These are phyloP conservation scores for Congeria kusceri DNA, from an alignment of 2,888 invertebrate genomes.

Conservation along the genomic window DNA sequence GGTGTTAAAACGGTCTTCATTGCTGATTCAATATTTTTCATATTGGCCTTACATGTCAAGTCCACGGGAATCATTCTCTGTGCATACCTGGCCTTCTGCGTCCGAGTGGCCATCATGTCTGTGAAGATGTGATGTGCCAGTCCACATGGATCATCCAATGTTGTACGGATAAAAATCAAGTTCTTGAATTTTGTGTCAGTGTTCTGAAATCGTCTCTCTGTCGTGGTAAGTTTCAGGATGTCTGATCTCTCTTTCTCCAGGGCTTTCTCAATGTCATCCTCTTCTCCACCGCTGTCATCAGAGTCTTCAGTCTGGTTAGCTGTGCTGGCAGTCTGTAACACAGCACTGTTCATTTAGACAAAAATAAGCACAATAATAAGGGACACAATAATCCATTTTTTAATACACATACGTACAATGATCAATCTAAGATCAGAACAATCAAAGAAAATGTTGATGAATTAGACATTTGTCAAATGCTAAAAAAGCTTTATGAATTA, in stretches of 20 bases:
- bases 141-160: conserved; percentile 90
- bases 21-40: conserved; percentile 90
- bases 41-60: conserved; percentile 91
- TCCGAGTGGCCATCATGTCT: conserved; percentile 88
- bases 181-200: conserved; percentile 94
- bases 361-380: neutral
- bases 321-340: conserved; percentile 3
- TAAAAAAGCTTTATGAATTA: too few species aligned
- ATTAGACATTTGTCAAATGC: too few species aligned
- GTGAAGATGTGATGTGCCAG: conserved; percentile 90
- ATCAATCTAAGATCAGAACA: too few species aligned
- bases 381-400: too few species aligned
- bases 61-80: conserved; percentile 93
- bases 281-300: conserved; percentile 87
- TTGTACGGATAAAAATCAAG: conserved; percentile 94
- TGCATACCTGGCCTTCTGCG: conserved; percentile 91
- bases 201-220: conserved; percentile 86
- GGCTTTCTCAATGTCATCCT: conserved; percentile 84
- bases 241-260: conserved; percentile 81
- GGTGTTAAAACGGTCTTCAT: conserved; percentile 89
- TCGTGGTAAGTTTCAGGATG: conserved; percentile 66
- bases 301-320: conserved; percentile 83
- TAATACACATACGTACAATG: too few species aligned
- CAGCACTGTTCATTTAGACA: neutral
- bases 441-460: too few species aligned